Base-by-base conservation (phyloP, 2,113 vertebrate genomes). In the Excalfactoria chinensis region DNA sequence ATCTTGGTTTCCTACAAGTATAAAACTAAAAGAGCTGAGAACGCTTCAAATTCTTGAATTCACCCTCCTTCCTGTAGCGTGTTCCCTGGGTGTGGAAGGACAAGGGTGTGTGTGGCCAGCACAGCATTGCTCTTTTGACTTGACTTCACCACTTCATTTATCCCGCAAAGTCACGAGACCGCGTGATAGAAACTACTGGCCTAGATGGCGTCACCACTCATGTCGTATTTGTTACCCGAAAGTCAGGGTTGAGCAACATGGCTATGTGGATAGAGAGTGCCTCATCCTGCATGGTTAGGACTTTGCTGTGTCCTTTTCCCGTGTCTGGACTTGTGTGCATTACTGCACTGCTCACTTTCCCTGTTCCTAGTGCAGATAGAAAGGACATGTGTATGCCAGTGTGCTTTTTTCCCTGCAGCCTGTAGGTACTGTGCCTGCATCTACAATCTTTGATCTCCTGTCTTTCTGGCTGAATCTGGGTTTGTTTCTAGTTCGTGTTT, bases 211-310 rank as follows among this genome's bases (percentile, higher is more conserved):
- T 59, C 69, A 37, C 32, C 56, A 41, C 66, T n/a, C 0, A 2
- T 32, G 53, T 19, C 4, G 2, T 9, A 5, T 26, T 71, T 7
- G 10, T 67, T 86, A 21, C 64, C 64, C 49, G 43, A 66, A 88
- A 80, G 55, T 40, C 86, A 28, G 83, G 44, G 76, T 44, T 90
- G 80, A 92, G 91, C 93, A 94, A 86, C 6, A 3, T 6, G 21
- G 69, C 0, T 7, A 4, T 43, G 56, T 32, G 86, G 76, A 32
- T 37, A 82, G 73, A 82, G 77, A 14, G 48, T 44, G 37, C 49
- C 34, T 32, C 63, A 21, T 73, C 35, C 68, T 55, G 55, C 2
- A 0, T 34, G 60, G 41, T 32, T 34, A 80, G 86, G 43, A 25
- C 40, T 84, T 70, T 74, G 80, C 35, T 37, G 58, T 0, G 0